Base-by-base conservation (phyloP, 2,888 invertebrate species). In the Pegoplata infirma region DNA sequence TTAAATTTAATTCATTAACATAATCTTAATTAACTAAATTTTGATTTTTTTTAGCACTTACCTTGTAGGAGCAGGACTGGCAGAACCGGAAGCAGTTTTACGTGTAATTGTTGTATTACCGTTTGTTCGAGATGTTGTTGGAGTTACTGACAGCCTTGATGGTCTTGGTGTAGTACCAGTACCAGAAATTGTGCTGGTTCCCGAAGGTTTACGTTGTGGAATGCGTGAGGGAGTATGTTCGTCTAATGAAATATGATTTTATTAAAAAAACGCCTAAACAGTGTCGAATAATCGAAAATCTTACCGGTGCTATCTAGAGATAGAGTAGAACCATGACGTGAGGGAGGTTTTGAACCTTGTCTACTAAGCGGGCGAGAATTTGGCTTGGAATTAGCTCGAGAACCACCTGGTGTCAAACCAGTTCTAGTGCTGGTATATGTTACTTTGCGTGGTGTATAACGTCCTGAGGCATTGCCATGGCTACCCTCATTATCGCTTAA, bases 311-410 rank as follows among this genome's bases (percentile, higher is more conserved):
- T 96, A 88, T 97, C 97, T 82, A 97, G 91, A 51, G 97, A 97
- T 79, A 96, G 92, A 86, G 96, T 97, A 53, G 98, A 98, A 82
- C 97, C 97, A 87, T 97, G 96, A 84, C 97, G 93, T 83, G 97
- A 97, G 19, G 97, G 96, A 81, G 98, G 97, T 89, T 97, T 97
- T 80, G 96, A 96, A 78, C 96, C 96, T 77, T 95, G 93, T 83
- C 97, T 92, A 82, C 96, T 96, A 32, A 94, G 94, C 51, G 97
- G 95, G 84, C 97, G 92, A 75, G 97, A 97, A 76, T 94, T 93
- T 49, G 97, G 97, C 86, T 97, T 93, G 80, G 94, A 94, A 80
- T 94, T 93, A 44, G 93, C 92, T 81, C 91, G 89, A 64, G 94
- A 95, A 63, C 94, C 95, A 85, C 94, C 94, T 76, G 95, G 95